Evolutionary conservation across 2,113 vertebrate genomes (phyloP).

Genomic region (Aramus guarauna): DNA sequence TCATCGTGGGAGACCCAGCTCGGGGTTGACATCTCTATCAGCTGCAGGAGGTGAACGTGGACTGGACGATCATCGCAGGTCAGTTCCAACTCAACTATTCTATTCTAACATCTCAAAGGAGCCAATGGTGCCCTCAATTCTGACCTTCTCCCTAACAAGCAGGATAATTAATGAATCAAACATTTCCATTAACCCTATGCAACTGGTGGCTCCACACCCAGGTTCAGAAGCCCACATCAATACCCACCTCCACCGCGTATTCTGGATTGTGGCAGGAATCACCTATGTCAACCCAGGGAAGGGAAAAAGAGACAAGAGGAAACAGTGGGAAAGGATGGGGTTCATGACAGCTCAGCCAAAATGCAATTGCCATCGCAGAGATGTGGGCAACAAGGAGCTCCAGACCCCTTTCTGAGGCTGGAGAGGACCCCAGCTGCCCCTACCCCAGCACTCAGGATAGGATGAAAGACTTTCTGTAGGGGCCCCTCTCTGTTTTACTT

Average conservation of each 20-base stretch:
- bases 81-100: neutral
- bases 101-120: neutral
- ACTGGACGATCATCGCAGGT: neutral
- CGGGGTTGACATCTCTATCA: neutral
- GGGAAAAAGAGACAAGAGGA: neutral
- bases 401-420: neutral
- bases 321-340: neutral
- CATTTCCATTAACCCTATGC: neutral
- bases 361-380: neutral
- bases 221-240: neutral
- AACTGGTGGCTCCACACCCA: neutral
- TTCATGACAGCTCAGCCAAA: neutral
- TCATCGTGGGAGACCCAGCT: neutral
- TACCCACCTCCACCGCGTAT: rapidly evolving
- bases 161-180: neutral
- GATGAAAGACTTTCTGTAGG: neutral
- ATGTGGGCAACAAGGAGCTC: neutral
- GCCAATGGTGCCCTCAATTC: rapidly evolving
- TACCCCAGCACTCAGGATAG: no score
- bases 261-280: neutral
- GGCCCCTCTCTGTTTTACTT: neutral
- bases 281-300: rapidly evolving
- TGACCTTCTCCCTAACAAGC: neutral
- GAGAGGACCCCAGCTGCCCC: neutral
- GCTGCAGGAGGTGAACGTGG: neutral